Percentiles rank a stretch among this genome's conserved stretches.
These are phyloP conservation scores for Nicator chloris DNA, from an alignment of 2,113 vertebrate genomes.

Conservation along the genomic window DNA sequence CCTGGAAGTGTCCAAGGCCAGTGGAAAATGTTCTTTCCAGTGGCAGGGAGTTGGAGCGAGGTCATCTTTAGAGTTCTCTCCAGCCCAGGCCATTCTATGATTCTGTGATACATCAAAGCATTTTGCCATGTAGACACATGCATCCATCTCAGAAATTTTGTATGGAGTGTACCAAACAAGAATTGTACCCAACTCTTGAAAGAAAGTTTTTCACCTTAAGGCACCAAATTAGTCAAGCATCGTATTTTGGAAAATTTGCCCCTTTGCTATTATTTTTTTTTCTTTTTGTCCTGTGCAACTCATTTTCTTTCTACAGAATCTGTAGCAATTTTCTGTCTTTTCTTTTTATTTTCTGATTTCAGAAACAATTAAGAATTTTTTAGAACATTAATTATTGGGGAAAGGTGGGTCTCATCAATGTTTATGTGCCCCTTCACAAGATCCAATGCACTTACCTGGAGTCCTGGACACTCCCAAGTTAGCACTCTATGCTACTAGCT, in stretches of 20 bases:
- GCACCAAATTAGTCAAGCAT: background rate
- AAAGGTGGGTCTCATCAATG: background rate
- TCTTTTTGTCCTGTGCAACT: background rate
- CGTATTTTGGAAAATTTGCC: accelerated
- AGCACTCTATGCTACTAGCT: background rate
- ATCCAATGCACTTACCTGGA: background rate
- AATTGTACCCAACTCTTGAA: background rate
- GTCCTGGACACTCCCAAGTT: too few relatives aligned
- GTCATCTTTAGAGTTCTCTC: background rate
- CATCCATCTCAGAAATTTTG: background rate
- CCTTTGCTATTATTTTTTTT: background rate
- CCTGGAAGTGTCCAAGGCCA: background rate
- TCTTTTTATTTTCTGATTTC: background rate
- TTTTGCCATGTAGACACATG: background rate
- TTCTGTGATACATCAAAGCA: too few relatives aligned
- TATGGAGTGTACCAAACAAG: accelerated
- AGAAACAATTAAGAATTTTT: background rate
- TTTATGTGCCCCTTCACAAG: background rate
- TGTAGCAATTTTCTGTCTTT: background rate
- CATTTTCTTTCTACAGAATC: background rate
- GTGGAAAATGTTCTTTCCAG: background rate
- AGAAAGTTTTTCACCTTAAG: background rate
- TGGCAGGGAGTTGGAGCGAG: accelerated
- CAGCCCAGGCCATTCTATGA: background rate
- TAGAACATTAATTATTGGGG: background rate